Conservation (phyloP, 2,113 vertebrate species). For the Falcunculus frontatus region DNA sequence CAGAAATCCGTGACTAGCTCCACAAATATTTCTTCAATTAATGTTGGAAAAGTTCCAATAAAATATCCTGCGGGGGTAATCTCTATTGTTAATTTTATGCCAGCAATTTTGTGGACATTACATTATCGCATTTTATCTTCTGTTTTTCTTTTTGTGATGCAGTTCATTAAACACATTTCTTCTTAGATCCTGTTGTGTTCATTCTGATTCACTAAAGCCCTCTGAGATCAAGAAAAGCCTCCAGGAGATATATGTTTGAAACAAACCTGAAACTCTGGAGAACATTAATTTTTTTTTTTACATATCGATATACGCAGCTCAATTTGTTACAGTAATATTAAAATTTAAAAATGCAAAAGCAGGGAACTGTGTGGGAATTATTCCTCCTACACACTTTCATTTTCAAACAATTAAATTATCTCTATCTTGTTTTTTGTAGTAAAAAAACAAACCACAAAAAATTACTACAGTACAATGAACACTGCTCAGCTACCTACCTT, state of each 20-base stretch:
- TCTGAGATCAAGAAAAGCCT: slow-evolving; percentile 20
- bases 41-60: background rate
- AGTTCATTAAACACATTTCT: slow-evolving; percentile 41
- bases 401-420: slow-evolving; percentile 37
- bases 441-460: slow-evolving; percentile 11
- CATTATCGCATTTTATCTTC: slow-evolving; percentile 4
- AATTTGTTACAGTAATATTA: slow-evolving; percentile 47
- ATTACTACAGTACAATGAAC: background rate
- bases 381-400: background rate
- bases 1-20: background rate
- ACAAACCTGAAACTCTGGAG: slow-evolving; percentile 1
- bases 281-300: background rate
- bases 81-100: background rate
- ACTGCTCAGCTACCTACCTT: background rate
- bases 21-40: background rate
- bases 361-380: background rate
- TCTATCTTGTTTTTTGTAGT: background rate
- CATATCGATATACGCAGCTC: slow-evolving; percentile 10
- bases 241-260: background rate
- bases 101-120: background rate
- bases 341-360: slow-evolving; percentile 30
- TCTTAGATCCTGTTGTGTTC: background rate
- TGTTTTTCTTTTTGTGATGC: slow-evolving; percentile 10
- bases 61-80: background rate
- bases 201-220: slow-evolving; percentile 16